These are phyloP conservation scores for Galeruca laticollis DNA, from an alignment of 2,888 invertebrate genomes.

Conservation along the genomic window DNA sequence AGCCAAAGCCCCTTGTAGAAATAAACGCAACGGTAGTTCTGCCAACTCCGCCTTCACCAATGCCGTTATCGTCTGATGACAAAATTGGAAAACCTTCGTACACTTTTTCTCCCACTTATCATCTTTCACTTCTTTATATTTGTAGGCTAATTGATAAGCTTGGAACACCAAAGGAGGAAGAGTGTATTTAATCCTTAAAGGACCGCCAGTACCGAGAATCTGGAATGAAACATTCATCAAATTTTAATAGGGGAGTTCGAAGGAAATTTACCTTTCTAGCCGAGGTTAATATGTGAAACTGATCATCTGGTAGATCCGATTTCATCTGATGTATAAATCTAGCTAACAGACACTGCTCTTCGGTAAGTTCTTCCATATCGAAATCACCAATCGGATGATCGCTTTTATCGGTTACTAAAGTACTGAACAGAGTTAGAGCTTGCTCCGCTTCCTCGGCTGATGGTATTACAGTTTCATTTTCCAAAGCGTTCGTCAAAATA, in stretches of 20 bases:
- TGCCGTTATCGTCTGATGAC: slow-evolving; percentile 94
- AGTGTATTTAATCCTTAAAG: slow-evolving; percentile 87
- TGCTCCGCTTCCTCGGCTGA: slow-evolving; percentile 86
- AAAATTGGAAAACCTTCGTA: slow-evolving; percentile 98
- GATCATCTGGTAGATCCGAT: slow-evolving; percentile 85
- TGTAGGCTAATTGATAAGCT: slow-evolving; percentile 89
- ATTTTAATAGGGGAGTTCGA: neutral
- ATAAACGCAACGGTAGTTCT: slow-evolving; percentile 92
- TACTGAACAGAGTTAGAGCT: slow-evolving; percentile 76
- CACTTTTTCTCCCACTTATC: slow-evolving; percentile 99
- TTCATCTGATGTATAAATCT: slow-evolving; percentile 88
- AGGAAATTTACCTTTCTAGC: slow-evolving; percentile 77
- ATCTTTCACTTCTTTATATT: slow-evolving; percentile 87
- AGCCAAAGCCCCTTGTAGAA: slow-evolving; percentile 94
- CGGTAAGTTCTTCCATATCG: slow-evolving; percentile 94
- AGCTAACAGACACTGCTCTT: slow-evolving; percentile 94
- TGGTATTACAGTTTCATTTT: slow-evolving; percentile 87
- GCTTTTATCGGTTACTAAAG: slow-evolving; percentile 88
- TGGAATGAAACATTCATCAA: slow-evolving; percentile 47
- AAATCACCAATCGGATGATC: slow-evolving; percentile 72
- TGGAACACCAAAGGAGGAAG: slow-evolving; percentile 95
- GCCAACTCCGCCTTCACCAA: slow-evolving; percentile 95
- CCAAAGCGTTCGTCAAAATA: slow-evolving; percentile 89
- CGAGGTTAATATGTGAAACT: slow-evolving; percentile 89
- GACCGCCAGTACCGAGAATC: slow-evolving; percentile 90